phyloP scores from a whole-genome alignment of 2,797 vertebrate species.

The Poeciliopsis presidionis region DNA sequence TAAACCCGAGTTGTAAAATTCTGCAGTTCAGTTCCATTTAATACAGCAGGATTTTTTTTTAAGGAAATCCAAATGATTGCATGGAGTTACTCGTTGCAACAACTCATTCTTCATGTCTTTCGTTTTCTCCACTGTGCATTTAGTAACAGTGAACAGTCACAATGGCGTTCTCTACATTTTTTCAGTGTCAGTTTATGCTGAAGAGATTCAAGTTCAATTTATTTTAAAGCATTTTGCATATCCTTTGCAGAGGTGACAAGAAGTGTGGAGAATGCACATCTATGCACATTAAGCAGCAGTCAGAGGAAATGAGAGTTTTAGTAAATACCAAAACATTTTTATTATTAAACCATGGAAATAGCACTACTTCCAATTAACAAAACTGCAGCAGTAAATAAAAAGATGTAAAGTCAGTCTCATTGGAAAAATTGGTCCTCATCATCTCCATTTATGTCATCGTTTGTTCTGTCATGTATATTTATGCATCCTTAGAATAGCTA shows the following conservation, averaged over 20 bases:
- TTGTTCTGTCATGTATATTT: neutral
- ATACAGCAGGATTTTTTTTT: too few relatives aligned
- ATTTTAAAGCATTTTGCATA: too few relatives aligned
- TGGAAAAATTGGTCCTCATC: neutral
- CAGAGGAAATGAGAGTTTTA: neutral
- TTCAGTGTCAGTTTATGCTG: neutral
- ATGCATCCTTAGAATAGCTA: neutral
- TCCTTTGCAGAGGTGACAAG: neutral
- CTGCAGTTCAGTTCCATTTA: too few relatives aligned
- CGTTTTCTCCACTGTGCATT: too few relatives aligned
- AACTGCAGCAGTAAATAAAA: neutral
- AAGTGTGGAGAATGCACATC: neutral
- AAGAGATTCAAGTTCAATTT: neutral
- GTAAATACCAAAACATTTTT: neutral
- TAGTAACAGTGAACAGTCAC: too few relatives aligned
- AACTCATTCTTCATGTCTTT: too few relatives aligned
- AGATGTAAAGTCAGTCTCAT: neutral
- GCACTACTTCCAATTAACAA: neutral
- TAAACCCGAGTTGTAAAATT: too few relatives aligned
- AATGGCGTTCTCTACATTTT: too few relatives aligned
- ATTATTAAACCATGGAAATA: neutral
- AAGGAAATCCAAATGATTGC: too few relatives aligned
- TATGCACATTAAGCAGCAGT: neutral
- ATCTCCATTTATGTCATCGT: neutral
- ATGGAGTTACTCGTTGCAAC: too few relatives aligned